A percentile compares a stretch with the other conserved stretches of the same genome.
These are phyloP conservation scores for Cyclina sinensis DNA, from an alignment of 1,140 invertebrate species.

Conservation along the genomic window DNA sequence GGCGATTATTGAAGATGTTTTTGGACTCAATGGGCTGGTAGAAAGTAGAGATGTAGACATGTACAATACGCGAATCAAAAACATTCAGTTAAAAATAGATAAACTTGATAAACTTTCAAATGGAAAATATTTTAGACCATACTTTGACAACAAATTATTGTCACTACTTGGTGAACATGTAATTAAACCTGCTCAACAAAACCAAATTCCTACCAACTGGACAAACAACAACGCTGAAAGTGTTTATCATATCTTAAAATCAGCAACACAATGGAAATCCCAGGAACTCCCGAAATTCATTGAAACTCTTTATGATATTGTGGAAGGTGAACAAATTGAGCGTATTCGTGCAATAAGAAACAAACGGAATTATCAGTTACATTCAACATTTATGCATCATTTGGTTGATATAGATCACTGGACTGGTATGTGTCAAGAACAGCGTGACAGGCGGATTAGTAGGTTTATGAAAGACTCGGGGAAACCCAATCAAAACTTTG, in stretches of 20 bases:
- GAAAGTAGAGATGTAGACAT: slow-evolving; percentile 20
- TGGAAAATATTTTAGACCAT: slow-evolving; percentile 5
- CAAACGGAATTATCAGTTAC: neutral
- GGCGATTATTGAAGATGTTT: neutral
- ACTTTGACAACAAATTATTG: slow-evolving; percentile 28
- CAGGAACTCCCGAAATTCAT: slow-evolving; percentile 2
- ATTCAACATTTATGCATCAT: neutral
- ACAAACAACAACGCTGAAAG: slow-evolving; percentile 12
- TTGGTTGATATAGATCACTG: neutral
- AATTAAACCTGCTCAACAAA: neutral
- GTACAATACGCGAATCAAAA: neutral
- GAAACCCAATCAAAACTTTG: neutral
- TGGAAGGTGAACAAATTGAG: neutral
- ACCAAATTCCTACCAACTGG: slow-evolving; percentile 5
- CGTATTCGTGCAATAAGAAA: neutral
- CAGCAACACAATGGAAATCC: neutral
- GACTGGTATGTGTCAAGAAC: neutral
- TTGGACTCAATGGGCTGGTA: neutral
- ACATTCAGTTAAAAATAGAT: too few species aligned
- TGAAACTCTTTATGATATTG: neutral
- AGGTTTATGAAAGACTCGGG: neutral
- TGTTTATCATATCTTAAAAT: slow-evolving; percentile 7
- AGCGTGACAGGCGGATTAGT: neutral
- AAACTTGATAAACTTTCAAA: neutral
- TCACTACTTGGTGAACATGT: neutral